Evolutionary conservation across 30 jellyfish, hydroid and myxozoan species (phyloP).

Genomic region (Catostylus mosaicus): DNA sequence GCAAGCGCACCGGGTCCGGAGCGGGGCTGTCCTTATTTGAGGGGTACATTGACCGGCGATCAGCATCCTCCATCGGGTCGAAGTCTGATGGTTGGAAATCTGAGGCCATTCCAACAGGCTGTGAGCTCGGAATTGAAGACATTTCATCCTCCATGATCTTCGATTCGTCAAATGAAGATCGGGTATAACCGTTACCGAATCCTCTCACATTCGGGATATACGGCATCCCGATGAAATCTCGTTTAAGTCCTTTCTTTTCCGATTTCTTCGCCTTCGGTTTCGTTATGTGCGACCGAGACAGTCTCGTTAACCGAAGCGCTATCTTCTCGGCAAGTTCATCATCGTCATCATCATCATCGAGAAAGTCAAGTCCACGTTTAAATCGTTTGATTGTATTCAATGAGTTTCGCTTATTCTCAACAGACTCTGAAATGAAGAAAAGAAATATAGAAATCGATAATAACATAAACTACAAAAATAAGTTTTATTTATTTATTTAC

Average conservation of each 20-base stretch:
- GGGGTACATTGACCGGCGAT: constrained; percentile 10
- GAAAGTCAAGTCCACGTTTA: constrained; percentile 43
- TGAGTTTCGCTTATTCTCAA: not conserved
- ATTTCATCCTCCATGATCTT: constrained; percentile 63
- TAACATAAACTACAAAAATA: no score
- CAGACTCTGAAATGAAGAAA: constrained; percentile 10
- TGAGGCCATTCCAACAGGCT: constrained; percentile 69
- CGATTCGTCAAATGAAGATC: constrained; percentile 54
- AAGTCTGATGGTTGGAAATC: constrained; percentile 16
- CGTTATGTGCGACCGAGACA: constrained; percentile 18
- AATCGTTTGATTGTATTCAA: constrained; percentile 35
- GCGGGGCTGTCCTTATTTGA: constrained; percentile 48
- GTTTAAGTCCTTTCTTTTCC: constrained; percentile 16
- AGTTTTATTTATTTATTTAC: no score
- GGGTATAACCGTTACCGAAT: not conserved
- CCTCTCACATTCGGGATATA: constrained; percentile 27
- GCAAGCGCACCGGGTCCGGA: constrained; percentile 60
- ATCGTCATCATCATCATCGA: constrained; percentile 38
- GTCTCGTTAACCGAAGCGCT: not conserved
- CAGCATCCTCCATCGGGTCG: constrained; percentile 32
- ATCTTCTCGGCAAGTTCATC: not conserved
- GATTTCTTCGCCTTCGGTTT: constrained; percentile 25
- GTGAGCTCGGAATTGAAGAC: constrained; percentile 53
- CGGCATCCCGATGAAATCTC: constrained; percentile 58
- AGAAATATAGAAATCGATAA: no score